A percentile compares a stretch with the other conserved stretches of the same genome.
These are phyloP conservation scores for Acrossocheilus fasciatus DNA, from an alignment of 2,797 vertebrate genomes.

Conservation along the genomic window DNA sequence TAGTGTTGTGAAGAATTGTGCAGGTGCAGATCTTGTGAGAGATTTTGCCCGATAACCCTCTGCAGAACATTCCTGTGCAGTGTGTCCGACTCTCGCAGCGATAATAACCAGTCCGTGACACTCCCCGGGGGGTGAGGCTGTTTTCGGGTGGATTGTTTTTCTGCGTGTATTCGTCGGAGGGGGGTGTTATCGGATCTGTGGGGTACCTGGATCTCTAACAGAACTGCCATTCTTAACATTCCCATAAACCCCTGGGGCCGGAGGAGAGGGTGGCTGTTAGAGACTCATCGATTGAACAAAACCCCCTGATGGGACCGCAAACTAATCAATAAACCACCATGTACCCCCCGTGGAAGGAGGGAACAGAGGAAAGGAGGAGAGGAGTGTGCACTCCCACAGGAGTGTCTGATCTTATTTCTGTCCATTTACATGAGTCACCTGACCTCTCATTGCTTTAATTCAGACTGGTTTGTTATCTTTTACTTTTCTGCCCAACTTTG, in stretches of 20 bases:
- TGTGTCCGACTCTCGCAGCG: not conserved
- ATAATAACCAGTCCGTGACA: constrained; percentile 38
- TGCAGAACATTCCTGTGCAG: constrained; percentile 26
- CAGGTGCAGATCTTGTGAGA: not conserved
- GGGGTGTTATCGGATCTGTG: constrained; percentile 47
- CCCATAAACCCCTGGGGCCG: constrained; percentile 48
- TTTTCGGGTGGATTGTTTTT: constrained; percentile 47
- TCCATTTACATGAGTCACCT: constrained; percentile 40
- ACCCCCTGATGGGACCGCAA: constrained; percentile 69
- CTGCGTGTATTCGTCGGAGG: not conserved
- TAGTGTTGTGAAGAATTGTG: not conserved
- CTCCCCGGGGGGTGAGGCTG: constrained; percentile 20
- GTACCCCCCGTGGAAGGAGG: constrained; percentile 60
- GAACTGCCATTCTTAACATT: constrained; percentile 38
- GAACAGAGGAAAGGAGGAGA: constrained; percentile 1
- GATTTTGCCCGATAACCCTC: not conserved
- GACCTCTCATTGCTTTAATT: constrained; percentile 38
- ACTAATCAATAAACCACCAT: constrained; percentile 77
- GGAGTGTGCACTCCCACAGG: constrained; percentile 18
- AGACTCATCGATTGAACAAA: constrained; percentile 80
- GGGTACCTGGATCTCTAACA: constrained; percentile 50
- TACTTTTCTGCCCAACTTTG: constrained; percentile 22
- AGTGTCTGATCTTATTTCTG: constrained; percentile 54
- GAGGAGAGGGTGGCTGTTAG: constrained; percentile 52
- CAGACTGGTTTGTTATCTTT: constrained; percentile 47